A percentile compares a stretch with the other conserved stretches of the same genome.
These are phyloP conservation scores for Elysia crispata DNA, from an alignment of 2,888 invertebrate species.

Conservation along the genomic window DNA sequence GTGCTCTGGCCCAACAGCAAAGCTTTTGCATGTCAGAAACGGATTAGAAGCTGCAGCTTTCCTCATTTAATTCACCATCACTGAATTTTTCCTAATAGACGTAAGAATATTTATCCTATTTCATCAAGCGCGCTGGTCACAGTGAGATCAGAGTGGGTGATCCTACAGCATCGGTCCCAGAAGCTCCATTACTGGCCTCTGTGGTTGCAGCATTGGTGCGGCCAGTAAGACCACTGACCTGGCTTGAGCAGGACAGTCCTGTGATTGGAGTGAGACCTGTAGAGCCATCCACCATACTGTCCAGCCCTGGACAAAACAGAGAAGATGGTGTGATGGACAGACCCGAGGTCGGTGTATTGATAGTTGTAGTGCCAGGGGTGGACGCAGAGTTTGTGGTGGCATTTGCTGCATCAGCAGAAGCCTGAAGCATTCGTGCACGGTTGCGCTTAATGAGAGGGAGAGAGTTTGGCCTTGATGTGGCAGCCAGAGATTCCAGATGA, in stretches of 20 bases:
- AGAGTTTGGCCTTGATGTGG: constrained; percentile 64
- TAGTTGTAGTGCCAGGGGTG: constrained; percentile 87
- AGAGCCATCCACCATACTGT: constrained; percentile 94
- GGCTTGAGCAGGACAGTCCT: constrained; percentile 82
- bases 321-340: constrained; percentile 76
- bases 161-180: constrained; percentile 84
- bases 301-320: constrained; percentile 87
- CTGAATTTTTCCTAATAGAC: too few relatives aligned
- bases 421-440: constrained; percentile 73
- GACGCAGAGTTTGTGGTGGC: constrained; percentile 90
- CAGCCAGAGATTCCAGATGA: neutral
- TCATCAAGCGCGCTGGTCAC: constrained; percentile 44
- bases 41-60: too few relatives aligned
- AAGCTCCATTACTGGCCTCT: constrained; percentile 81
- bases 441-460: constrained; percentile 62
- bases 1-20: too few relatives aligned
- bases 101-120: neutral
- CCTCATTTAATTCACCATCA: too few relatives aligned
- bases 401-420: constrained; percentile 79
- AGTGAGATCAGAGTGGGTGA: constrained; percentile 81
- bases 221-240: constrained; percentile 79
- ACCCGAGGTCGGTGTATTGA: constrained; percentile 89
- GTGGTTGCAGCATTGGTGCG: neutral
- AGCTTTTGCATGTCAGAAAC: too few relatives aligned
- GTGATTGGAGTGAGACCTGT: constrained; percentile 89